Evolutionary conservation across 2,888 invertebrate genomes (phyloP).

Genomic region (Papilio elwesi): DNA sequence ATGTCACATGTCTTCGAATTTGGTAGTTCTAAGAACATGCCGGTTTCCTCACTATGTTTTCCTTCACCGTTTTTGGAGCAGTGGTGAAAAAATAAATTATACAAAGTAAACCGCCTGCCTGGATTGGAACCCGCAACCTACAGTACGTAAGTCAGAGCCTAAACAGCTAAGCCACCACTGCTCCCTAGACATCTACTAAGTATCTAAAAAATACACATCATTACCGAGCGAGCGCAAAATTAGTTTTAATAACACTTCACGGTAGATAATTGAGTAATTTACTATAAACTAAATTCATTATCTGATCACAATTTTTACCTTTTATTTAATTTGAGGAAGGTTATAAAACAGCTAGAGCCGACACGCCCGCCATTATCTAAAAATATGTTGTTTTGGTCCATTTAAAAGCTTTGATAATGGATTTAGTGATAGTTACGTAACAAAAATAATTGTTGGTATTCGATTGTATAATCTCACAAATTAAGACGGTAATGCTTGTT

Average conservation of each 20-base stretch:
- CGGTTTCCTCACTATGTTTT: no score
- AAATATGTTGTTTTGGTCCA: slow-evolving; percentile 21
- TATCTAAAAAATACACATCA: no score
- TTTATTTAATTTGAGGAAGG: slow-evolving; percentile 1
- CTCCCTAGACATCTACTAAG: no score
- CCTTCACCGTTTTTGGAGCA: no score
- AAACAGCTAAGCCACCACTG: no score
- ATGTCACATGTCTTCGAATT: no score
- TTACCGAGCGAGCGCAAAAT: no score
- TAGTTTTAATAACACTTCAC: not conserved
- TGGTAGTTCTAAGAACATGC: no score
- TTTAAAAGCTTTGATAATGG: slow-evolving; percentile 17
- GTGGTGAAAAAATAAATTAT: no score
- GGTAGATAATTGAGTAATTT: not conserved
- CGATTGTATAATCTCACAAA: not conserved
- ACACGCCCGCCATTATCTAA: slow-evolving; percentile 11
- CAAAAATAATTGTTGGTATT: slow-evolving; percentile 23
- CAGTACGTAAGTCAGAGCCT: no score
- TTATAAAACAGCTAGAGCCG: not conserved
- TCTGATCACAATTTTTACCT: not conserved
- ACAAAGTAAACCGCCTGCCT: no score
- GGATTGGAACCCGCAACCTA: no score
- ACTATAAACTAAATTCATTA: not conserved
- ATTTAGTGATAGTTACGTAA: slow-evolving; percentile 6
- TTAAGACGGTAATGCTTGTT: not conserved